Percentiles rank a stretch among this genome's conserved stretches.
Conservation (phyloP, 2,888 invertebrate genomes). For the Orthosia gothica region DNA sequence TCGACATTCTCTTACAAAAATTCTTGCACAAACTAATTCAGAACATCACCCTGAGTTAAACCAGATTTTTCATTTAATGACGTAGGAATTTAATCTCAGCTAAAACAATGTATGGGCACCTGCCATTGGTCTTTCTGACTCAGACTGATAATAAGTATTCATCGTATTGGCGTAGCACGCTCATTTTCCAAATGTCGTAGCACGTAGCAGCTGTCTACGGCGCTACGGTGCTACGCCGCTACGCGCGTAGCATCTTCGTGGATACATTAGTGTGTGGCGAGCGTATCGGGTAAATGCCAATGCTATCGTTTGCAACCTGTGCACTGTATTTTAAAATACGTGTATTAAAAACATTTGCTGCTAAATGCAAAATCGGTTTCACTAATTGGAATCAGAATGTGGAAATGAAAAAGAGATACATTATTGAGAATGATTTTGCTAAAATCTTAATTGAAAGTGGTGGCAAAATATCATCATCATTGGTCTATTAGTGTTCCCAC, state of each 20-base stretch:
- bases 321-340: slow-evolving; percentile 49
- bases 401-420: background rate
- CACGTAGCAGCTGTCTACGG: slow-evolving; percentile 66
- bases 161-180: slow-evolving; percentile 35
- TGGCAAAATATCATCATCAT: too few species aligned
- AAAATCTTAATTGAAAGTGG: background rate
- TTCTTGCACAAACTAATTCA: too few species aligned
- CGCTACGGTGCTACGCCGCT: slow-evolving; percentile 49
- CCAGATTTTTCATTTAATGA: too few species aligned
- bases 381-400: background rate
- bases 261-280: slow-evolving; percentile 56
- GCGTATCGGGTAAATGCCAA: slow-evolving; percentile 53
- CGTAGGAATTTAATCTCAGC: too few species aligned
- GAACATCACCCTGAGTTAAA: too few species aligned
- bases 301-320: slow-evolving; percentile 39
- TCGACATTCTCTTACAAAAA: too few species aligned
- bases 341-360: slow-evolving; percentile 8
- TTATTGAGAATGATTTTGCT: background rate
- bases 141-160: slow-evolving; percentile 27
- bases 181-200: slow-evolving; percentile 60
- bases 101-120: too few species aligned
- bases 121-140: too few species aligned
- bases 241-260: slow-evolving; percentile 64
- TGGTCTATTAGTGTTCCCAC: too few species aligned
- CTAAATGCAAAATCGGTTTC: slow-evolving; percentile 15